Conservation (phyloP, 2,888 invertebrate genomes). For the Eristalis tenax region DNA sequence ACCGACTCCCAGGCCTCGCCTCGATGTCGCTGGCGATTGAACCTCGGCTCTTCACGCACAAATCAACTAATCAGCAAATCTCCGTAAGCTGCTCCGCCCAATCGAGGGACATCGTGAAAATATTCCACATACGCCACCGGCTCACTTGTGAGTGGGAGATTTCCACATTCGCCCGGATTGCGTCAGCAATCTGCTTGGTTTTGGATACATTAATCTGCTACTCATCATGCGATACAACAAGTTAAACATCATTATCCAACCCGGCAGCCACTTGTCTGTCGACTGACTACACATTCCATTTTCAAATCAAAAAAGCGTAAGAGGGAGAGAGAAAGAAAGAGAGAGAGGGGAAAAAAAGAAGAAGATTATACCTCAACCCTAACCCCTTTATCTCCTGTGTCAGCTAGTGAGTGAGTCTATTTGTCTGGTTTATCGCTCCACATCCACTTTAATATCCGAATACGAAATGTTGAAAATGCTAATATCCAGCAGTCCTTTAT, state of each 20-base stretch:
- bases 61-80: too few species aligned
- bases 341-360: background rate
- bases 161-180: background rate
- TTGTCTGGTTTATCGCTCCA: constrained; percentile 69
- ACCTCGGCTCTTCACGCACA: background rate
- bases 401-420: constrained; percentile 67
- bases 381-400: constrained; percentile 57
- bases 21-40: background rate
- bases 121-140: background rate
- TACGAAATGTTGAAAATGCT: constrained; percentile 69
- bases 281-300: constrained; percentile 27
- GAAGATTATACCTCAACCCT: constrained; percentile 35
- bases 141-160: background rate
- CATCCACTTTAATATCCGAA: constrained; percentile 69
- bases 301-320: constrained; percentile 17
- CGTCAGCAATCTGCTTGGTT: constrained; percentile 32
- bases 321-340: background rate
- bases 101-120: background rate
- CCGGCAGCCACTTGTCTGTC: constrained; percentile 49
- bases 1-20: background rate
- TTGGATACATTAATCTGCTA: constrained; percentile 52
- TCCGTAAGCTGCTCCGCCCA: too few species aligned
- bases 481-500: constrained; percentile 59
- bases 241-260: constrained; percentile 50
- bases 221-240: constrained; percentile 54